These are phyloP conservation scores for Sphinx pinastri DNA, from an alignment of 2,888 invertebrate genomes.

Conservation along the genomic window DNA sequence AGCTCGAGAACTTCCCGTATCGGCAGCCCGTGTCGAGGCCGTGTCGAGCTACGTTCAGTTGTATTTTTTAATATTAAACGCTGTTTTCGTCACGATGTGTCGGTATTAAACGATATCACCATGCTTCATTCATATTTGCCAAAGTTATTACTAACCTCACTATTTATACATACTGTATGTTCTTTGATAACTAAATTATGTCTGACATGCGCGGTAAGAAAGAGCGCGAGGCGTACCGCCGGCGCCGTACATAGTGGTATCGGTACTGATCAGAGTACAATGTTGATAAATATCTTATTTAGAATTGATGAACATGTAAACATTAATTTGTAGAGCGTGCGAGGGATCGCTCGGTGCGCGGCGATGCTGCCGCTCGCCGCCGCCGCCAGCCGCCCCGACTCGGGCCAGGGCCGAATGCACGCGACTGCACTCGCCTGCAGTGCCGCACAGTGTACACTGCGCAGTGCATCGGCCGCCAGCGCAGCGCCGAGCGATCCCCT, in stretches of 20 bases:
- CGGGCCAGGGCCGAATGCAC: background rate
- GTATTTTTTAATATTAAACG: constrained; percentile 61
- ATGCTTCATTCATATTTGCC: constrained; percentile 83
- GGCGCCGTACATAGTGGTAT: constrained; percentile 58
- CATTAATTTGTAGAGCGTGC: constrained; percentile 73
- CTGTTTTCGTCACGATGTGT: constrained; percentile 71
- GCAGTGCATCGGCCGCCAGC: constrained; percentile 22
- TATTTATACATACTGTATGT: constrained; percentile 81
- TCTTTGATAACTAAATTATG: constrained; percentile 75
- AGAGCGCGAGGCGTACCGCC: constrained; percentile 50
- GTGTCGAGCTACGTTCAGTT: constrained; percentile 66
- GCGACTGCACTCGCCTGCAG: background rate
- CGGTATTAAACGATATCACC: constrained; percentile 76
- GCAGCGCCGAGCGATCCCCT: constrained; percentile 56
- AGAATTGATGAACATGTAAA: constrained; percentile 78
- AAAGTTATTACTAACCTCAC: constrained; percentile 84
- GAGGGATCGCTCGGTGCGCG: constrained; percentile 53
- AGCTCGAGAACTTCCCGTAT: constrained; percentile 48
- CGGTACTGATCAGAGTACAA: constrained; percentile 75
- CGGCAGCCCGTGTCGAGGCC: constrained; percentile 46
- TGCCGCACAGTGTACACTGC: background rate
- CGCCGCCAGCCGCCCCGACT: background rate
- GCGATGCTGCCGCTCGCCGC: constrained; percentile 29
- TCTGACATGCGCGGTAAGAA: constrained; percentile 62
- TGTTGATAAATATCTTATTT: constrained; percentile 75